Evolutionary conservation across 2,797 vertebrate species (phyloP).

Genomic region (Percopsis omiscomaycus): DNA sequence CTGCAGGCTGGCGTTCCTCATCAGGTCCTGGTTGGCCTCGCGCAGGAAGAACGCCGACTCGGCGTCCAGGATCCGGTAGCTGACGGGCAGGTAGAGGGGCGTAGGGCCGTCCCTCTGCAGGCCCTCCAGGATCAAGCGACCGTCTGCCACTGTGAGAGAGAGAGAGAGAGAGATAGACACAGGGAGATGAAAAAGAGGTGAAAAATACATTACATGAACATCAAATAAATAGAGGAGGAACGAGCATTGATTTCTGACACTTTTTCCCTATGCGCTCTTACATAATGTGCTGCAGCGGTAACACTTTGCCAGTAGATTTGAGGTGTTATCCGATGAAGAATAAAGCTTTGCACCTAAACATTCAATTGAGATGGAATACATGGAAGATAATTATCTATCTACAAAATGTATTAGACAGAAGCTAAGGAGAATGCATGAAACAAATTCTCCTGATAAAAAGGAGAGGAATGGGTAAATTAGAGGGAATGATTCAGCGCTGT

Average conservation of each 20-base stretch:
- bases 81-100: constrained; percentile 92
- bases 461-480: background rate
- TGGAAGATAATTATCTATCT: too few species aligned
- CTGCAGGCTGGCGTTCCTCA: constrained; percentile 90
- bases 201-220: background rate
- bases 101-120: constrained; percentile 81
- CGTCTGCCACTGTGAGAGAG: constrained; percentile 77
- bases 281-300: background rate
- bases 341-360: background rate
- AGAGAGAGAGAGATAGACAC: constrained; percentile 12
- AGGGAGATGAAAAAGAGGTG: background rate
- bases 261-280: constrained; percentile 1
- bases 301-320: background rate
- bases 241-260: constrained; percentile 2
- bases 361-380: constrained; percentile 4
- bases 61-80: constrained; percentile 81
- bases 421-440: background rate
- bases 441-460: background rate
- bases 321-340: background rate
- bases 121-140: constrained; percentile 79
- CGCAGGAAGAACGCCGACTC: constrained; percentile 89
- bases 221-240: constrained; percentile 6
- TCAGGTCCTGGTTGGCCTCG: constrained; percentile 86
- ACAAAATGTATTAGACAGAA: too few species aligned
- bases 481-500: constrained; percentile 35